Evolutionary conservation across 2,113 vertebrate genomes (phyloP), one percentile per base, ranked within the genome.

Genomic region (Clupea harengus): DNA sequence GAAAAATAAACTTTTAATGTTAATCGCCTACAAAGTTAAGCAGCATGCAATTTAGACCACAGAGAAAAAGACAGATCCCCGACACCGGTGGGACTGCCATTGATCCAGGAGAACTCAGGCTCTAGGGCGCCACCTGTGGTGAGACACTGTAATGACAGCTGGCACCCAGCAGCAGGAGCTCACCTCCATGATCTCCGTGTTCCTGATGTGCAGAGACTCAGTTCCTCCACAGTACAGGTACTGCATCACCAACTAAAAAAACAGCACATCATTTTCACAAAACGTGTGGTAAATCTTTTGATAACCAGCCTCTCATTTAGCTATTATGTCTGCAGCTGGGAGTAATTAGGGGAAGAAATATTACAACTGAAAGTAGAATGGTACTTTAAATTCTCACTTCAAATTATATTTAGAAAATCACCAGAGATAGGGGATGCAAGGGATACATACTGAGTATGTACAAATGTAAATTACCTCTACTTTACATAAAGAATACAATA

Each of bases 111-210:
- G 18, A 22, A 60, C 54, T 1, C 54, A 4, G 52, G 50, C 54
- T 6, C 22, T 17, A 0, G 22, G 54, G 54, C 20, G 4, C 18
- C 54, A 20, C 25, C 83, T 54, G 54, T 44, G 67, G 60, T 22
- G 15, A 81, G 32, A 39, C 20, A 60, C 20, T 22, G 54, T 28
- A 3, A 52, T 50, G 72, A n/a, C 18, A 22, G 89, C 89, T 92
- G 54, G 5, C 18, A 67, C 7, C 9, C 64, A 67, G n/a, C 64
- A 22, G 54, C n/a, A 25, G 25, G 64, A n/a, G 64, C 72, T 78
- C 15, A 96, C 95, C 95, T 96, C 94, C 94, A 96, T 95, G 0
- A 95, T 93, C 87, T 95, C 95, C 45, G 93, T 95, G 92, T 95
- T 95, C 88, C 94, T 94, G 88, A 96, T 95, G 89, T 95, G 94